These are phyloP conservation scores for Sebastes nivosus DNA, from an alignment of 2,797 vertebrate species.

Conservation along the genomic window DNA sequence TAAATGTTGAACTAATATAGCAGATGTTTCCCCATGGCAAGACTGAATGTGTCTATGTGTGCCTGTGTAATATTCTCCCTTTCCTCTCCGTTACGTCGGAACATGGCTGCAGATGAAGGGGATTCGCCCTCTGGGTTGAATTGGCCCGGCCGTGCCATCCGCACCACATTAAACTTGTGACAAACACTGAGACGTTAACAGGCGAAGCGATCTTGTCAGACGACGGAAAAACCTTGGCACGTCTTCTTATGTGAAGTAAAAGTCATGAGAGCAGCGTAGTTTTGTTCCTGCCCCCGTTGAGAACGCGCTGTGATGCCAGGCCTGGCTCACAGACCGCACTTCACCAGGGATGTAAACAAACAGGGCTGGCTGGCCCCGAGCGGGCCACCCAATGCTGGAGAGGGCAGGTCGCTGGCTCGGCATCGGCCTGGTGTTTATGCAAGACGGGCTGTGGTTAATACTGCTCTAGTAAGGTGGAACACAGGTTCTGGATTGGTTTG, in stretches of 20 bases:
- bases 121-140: neutral
- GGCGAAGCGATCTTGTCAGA: conserved; percentile 36
- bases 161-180: conserved; percentile 46
- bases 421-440: conserved; percentile 21
- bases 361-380: conserved; percentile 11
- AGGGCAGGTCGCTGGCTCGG: conserved; percentile 16
- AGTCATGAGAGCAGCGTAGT: conserved; percentile 37
- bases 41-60: conserved; percentile 10
- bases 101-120: conserved; percentile 56
- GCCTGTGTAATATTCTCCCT: conserved; percentile 31
- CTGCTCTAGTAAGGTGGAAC: neutral
- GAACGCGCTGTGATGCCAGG: conserved; percentile 41
- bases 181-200: conserved; percentile 43
- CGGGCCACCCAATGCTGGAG: conserved; percentile 49
- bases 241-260: conserved; percentile 19
- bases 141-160: conserved; percentile 11
- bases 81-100: conserved; percentile 9
- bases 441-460: conserved; percentile 25
- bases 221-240: conserved; percentile 24
- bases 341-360: conserved; percentile 61
- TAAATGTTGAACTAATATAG: conserved; percentile 32
- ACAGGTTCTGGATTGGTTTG: neutral
- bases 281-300: conserved; percentile 28
- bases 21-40: conserved; percentile 43
- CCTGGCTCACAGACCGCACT: conserved; percentile 40